A percentile compares a stretch with the other conserved stretches of the same genome.
These are phyloP conservation scores for Antechinus stuartii DNA, from an alignment of 2,113 vertebrate species.

Conservation along the genomic window DNA sequence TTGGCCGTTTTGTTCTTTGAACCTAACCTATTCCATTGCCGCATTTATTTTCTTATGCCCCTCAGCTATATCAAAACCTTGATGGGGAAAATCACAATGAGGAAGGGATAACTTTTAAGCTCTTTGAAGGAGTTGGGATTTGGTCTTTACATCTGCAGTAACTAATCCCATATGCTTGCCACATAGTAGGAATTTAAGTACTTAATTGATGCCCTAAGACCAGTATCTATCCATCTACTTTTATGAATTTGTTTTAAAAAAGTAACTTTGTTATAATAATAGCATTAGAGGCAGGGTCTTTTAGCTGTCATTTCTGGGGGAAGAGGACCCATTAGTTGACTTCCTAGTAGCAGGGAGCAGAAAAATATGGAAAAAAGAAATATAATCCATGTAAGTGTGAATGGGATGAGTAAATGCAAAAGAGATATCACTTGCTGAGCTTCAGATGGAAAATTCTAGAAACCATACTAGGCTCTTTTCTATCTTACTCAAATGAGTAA, in stretches of 20 bases:
- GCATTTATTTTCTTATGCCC: neutral
- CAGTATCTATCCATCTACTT: slow-evolving; percentile 45
- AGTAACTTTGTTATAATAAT: neutral
- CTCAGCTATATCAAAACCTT: neutral
- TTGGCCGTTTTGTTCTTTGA: too few relatives aligned
- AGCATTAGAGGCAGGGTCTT: too few relatives aligned
- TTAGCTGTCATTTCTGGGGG: neutral
- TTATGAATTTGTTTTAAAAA: slow-evolving; percentile 56
- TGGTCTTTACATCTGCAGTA: neutral
- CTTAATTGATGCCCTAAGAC: slow-evolving; percentile 48
- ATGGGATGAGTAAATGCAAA: neutral
- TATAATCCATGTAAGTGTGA: neutral
- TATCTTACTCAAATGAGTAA: slow-evolving; percentile 9
- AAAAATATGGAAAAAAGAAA: neutral
- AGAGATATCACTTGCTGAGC: slow-evolving; percentile 36
- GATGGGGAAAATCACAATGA: neutral
- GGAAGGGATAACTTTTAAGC: neutral
- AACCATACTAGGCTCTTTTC: slow-evolving; percentile 28
- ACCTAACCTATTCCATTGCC: too few relatives aligned
- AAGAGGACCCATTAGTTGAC: neutral
- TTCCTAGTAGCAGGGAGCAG: neutral
- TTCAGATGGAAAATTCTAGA: slow-evolving; percentile 26
- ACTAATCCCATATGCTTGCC: neutral
- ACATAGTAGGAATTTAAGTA: slow-evolving; percentile 44
- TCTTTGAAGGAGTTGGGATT: neutral